Conservation (phyloP, 2,888 invertebrate genomes). For the Rugalucina vietnamica region DNA sequence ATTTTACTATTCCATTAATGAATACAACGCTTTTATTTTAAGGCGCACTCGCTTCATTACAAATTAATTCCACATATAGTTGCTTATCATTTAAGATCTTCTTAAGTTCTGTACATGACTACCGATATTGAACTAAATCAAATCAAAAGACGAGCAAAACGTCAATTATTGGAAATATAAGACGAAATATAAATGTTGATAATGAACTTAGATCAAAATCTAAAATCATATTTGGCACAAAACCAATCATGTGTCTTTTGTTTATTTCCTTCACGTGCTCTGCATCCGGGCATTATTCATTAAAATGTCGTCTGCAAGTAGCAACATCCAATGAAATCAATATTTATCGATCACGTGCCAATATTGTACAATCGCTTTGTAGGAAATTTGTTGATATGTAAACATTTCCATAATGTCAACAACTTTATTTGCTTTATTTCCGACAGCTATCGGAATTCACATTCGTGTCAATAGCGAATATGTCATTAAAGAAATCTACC, state of each 20-base stretch:
- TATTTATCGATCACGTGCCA: neutral
- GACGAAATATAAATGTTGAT: slow-evolving; percentile 2
- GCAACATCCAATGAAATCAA: slow-evolving; percentile 16
- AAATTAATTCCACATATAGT: neutral
- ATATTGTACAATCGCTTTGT: neutral
- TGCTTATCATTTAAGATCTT: no score
- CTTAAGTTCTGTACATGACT: no score
- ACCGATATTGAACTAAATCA: neutral
- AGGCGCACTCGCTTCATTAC: neutral
- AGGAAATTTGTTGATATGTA: slow-evolving; percentile 5
- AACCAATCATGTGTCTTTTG: slow-evolving; percentile 1
- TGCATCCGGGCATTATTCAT: neutral
- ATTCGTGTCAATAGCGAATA: neutral
- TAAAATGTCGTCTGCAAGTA: neutral
- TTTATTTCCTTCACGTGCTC: slow-evolving; percentile 3
- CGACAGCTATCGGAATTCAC: neutral
- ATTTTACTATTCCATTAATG: neutral
- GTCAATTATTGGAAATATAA: neutral
- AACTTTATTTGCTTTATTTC: neutral
- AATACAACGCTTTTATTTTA: neutral
- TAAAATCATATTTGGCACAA: neutral
- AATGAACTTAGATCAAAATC: slow-evolving; percentile 1
- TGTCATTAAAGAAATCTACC: neutral
- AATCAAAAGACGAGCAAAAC: neutral
- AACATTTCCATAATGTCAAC: neutral